Conservation (phyloP, 53 echinoderm and acorn worm species). For the Henricia sp. region DNA sequence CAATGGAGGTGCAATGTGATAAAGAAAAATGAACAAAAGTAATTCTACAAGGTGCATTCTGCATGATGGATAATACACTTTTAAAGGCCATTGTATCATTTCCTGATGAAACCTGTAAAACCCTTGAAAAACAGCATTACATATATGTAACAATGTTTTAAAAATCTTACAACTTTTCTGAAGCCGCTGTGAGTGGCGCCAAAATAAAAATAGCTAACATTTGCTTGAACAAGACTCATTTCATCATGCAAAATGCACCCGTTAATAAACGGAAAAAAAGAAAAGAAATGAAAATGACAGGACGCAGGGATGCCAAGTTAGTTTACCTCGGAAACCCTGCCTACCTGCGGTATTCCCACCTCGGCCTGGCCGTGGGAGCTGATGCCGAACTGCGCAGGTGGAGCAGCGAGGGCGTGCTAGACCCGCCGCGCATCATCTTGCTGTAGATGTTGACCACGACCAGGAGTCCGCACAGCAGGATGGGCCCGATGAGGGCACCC, state of each 20-base stretch:
- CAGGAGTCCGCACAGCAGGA: constrained; percentile 84
- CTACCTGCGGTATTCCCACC: constrained; percentile 71
- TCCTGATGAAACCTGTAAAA: no score
- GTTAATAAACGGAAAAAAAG: neutral
- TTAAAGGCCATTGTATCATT: no score
- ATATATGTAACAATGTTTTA: neutral
- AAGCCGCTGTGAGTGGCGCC: no score
- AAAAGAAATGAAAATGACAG: constrained; percentile 46
- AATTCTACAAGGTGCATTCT: constrained; percentile 6
- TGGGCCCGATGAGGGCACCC: constrained; percentile 96
- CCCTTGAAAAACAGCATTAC: neutral
- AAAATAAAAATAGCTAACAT: neutral
- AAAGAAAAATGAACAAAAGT: neutral
- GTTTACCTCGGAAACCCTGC: constrained; percentile 58
- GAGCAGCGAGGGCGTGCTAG: constrained; percentile 36
- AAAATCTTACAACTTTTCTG: no score
- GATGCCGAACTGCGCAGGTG: constrained; percentile 9
- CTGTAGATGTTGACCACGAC: constrained; percentile 89
- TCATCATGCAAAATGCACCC: constrained; percentile 23
- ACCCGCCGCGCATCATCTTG: constrained; percentile 72
- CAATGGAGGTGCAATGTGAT: no score
- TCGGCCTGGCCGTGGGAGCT: neutral
- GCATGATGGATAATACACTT: neutral
- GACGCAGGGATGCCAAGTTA: constrained; percentile 47
- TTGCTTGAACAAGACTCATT: neutral